Evolutionary conservation across 2,113 vertebrate genomes (phyloP), one percentile per base, ranked within the genome.

Genomic region (Pygoscelis antarcticus): DNA sequence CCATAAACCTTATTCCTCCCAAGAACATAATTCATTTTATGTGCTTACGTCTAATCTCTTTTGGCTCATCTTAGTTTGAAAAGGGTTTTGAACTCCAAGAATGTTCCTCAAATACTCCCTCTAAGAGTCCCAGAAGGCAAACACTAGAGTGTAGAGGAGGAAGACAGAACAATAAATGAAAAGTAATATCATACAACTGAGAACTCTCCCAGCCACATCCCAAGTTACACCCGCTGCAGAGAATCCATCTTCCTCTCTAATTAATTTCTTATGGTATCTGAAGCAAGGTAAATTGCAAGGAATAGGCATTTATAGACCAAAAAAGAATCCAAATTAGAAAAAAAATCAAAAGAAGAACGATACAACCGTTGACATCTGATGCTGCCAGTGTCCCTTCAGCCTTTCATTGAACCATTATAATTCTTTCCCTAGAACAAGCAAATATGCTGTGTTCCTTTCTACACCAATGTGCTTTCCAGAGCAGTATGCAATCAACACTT

Each of bases 41-140:
- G 70, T 58, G 46, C 18, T 90, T 90, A 36, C 0, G 1, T 75
- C 60, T 91, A 77, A 96, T 72, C 18, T 92, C 54, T 91, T 93
- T 84, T 95, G 95, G 89, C 78, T 91, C 78, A 89, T 81, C n/a
- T 75, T 51, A 81, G 68, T 92, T 87, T 57, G 69, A 85, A 95
- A 89, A 76, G 42, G 15, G 25, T 70, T 97, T 93, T 82, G 66
- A 97, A 95, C 89, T 94, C 57, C 38, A 91, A 89, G 80, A 93
- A 92, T 64, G 27, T 65, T 87, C 40, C 70, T 96, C 40, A 87
- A 58, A 84, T 87, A 84, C 72, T 96, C 65, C 44, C 76, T 78
- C 49, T 72, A 72, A 64, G 65, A 87, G 46, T 87, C 49, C 44
- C 78, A 87, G 40, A 54, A 61, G 52, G 52, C 30, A 95, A 82